Evolutionary conservation across 2,797 vertebrate species (phyloP), one percentile per base, ranked within the genome.

Genomic region (Todus mexicanus): DNA sequence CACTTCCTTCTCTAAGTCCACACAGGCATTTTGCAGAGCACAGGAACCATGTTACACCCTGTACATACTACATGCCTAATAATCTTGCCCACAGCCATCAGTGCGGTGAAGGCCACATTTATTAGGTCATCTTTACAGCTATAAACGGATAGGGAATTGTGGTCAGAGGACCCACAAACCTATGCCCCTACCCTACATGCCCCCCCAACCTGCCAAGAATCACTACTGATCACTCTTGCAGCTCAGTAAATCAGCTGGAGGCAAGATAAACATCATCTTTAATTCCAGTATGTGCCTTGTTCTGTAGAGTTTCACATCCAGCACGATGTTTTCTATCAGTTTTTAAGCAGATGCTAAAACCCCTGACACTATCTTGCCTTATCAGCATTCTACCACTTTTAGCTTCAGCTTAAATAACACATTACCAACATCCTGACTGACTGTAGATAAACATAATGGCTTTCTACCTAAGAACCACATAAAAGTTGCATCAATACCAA

Each of bases 331-430:
- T 43, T 63, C 59, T 56, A 74, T 31, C 27, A 64, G 21, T 61
- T 89, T 73, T 57, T 68, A 92, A 74, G 43, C n/a, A 94, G 61
- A 89, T 2, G 10, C n/a, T 37, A 54, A 87, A 94, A 89, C 29
- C 37, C 29, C 71, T 6, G 11, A 57, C 25, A 12, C 19, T 50
- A 35, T 57, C 81, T 42, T 50, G 35, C 45, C n/a, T 82, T 82
- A 79, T 66, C 47, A 80, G 43, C 37, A 84, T 66, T n/a, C 29
- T 74, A 57, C 33, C 72, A 93, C 87, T 92, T 94, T 38, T 61
- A 69, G 50, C 42, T 83, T 74, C 71, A 72, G 43, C 21, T 84
- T 87, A 83, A 86, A 33, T 57, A 92, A 66, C 40, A 42, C 33
- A 37, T 33, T 53, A 66, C 15, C 78, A 79, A 81, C 27, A 76